Conservation (phyloP, 2,113 vertebrate genomes). For the Platysteira castanea region DNA sequence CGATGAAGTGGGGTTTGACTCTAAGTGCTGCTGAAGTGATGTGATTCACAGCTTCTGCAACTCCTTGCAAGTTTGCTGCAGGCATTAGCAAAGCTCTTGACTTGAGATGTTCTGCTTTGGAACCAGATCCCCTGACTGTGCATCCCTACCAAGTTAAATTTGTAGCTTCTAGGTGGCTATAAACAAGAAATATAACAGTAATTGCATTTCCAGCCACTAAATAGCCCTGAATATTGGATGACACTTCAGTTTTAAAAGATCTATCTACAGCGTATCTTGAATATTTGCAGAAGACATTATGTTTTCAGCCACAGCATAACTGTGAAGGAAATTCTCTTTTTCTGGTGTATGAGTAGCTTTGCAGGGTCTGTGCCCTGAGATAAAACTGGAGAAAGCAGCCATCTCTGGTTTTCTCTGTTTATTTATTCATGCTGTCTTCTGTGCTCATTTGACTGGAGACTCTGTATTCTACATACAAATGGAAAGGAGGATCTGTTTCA, state of each 20-base stretch:
- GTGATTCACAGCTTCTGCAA: constrained; percentile 34
- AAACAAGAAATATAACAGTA: constrained; percentile 1
- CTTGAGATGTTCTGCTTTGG: constrained; percentile 1
- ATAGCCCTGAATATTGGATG: constrained; percentile 30
- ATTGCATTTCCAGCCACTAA: constrained; percentile 5
- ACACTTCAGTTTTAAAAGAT: constrained; percentile 15
- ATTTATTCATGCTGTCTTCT: neutral
- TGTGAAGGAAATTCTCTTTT: neutral
- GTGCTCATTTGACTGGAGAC: neutral
- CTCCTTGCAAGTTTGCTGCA: constrained; percentile 16
- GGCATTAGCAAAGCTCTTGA: constrained; percentile 30
- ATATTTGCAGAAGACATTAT: neutral
- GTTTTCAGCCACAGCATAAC: neutral
- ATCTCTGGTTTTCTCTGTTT: neutral
- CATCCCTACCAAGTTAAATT: neutral
- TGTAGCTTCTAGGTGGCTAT: constrained; percentile 6
- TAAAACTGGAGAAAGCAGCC: neutral
- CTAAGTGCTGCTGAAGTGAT: neutral
- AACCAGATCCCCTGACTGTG: neutral
- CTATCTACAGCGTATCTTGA: neutral
- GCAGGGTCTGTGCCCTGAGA: neutral
- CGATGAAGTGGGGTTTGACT: neutral
- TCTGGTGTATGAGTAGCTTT: neutral
- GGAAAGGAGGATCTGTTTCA: neutral
- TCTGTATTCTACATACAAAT: neutral